Evolutionary conservation across 1,140 invertebrate species (phyloP), one percentile per base, ranked within the genome.

Genomic region (Pteromalus puparum): DNA sequence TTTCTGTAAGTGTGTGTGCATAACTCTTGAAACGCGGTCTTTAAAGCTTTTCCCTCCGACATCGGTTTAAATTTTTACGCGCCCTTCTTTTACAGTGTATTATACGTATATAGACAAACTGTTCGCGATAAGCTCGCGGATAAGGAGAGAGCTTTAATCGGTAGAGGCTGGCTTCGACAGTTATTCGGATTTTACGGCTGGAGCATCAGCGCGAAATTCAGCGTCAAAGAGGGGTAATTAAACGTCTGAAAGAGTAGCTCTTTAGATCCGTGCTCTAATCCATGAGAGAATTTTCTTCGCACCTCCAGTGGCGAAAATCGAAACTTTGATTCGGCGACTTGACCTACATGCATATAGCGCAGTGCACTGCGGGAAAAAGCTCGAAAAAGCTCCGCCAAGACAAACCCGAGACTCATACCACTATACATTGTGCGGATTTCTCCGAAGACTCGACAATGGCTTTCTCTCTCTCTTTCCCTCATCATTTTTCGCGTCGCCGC

Each of bases 251-350:
- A 61, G 18, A 61, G 53, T n/a, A 61, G 18, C 18, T 61, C 18
- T n/a, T n/a, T n/a, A n/a, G 15, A 13, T 53, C 13, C 48, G 48
- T n/a, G n/a, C 48, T 61, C 2, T 21, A 61, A 61, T 21, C 21
- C 53, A 21, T 15, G 18, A 5, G 53, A 61, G 21, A 61, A n/a
- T 61, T 61, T n/a, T 61, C 21, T n/a, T 61, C 53, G 18, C 53
- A n/a, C 53, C 53, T 61, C 13, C 38, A 7, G 67, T 10, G 13
- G n/a, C 67, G 26, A 78, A 65, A 78, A 78, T 78, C 76, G 48
- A 61, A 78, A 61, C 18, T 78, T 78, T 78, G 76, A 78, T 78
- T 78, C 28, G 76, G 26, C 38, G 1, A 30, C 76, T 65, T 34
- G 76, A 78, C 76, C 76, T 34, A 78, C 28, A 76, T 76, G 15